Base-by-base conservation (phyloP, 2,113 vertebrate genomes). In the Balaenoptera acutorostrata region DNA sequence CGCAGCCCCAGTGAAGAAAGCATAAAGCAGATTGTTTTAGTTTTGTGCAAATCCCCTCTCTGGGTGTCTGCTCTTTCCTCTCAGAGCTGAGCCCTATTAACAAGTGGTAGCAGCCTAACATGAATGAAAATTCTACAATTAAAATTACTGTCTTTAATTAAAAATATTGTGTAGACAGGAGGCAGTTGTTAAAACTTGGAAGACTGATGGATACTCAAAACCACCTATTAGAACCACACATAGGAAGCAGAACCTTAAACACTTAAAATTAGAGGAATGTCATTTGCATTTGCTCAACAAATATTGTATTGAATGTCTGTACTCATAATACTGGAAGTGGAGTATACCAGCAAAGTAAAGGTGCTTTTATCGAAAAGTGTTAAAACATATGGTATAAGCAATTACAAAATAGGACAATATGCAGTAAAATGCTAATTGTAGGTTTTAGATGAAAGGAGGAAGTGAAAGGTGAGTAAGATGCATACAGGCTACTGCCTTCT, bases 111-210 rank as follows among this genome's bases (percentile, higher is more conserved):
- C 9, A 74, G 17, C 41, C 49, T 55, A 66, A 84, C 9, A 44
- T 29, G 31, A 94, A 77, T 63, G 49, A 90, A 61, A 20, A 63
- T 46, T 77, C 66, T 2, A 11, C 39, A 90, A 93, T 91, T 95
- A 72, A 89, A 85, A 88, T 63, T 14, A 57, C 21, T 52, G 2
- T 31, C 21, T 94, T 94, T 94, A 92, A 89, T 96, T 90, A 93
- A 93, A 95, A 89, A 25, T 89, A 27, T 13, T 36, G n/a, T 44
- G 23, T 85, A 82, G 52, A 81, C 31, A 71, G 27, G 31, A 81
- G 2, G 2, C 12, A 10, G 29, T 83, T 94, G 29, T 78, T 95
- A 92, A 96, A 88, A 75, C 4, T 44, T 80, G 41, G 23, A 88
- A 93, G 61, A 95, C n/a, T 68, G 78, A 64, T 68, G 36, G 46